Base-by-base conservation (phyloP, 1,140 invertebrate species). In the Drosophila pseudoananassae region DNA sequence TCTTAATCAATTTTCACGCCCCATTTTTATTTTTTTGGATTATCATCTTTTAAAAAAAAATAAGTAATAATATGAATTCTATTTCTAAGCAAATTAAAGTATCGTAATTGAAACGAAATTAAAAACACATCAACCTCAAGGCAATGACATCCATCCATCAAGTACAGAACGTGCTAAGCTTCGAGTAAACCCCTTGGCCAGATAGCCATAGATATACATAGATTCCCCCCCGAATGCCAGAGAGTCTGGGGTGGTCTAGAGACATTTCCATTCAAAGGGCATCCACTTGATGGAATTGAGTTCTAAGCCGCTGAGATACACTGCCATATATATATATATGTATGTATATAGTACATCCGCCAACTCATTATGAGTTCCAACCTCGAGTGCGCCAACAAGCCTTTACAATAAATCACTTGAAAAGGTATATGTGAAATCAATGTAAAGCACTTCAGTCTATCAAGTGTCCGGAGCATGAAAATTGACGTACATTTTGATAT, bases 401-500 rank as follows among this genome's bases (percentile, higher is more conserved):
- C 83, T 83, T 87, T 88, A 87, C 83, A 87, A 83, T 88, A 88
- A 88, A 87, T 87, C 83, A 87, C 83, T 87, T 87, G 83, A 87
- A 79, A 83, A 70, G 59, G 84, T 78, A 78, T 88, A 79, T 60
- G 83, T 83, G 83, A 87, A 87, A 87, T 87, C 83, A 87, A 87
- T 87, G 83, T 87, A 83, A 87, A 76, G 83, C 83, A 87, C 83
- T 87, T 88, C 83, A 87, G 75, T 88, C 83, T 88, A 88, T 90
- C 75, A 85, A 90, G 85, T 90, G 85, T 85, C 85, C 72, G 53
- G 77, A 81, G 87, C 85, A 90, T 78, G 85, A 78, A 90, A 90
- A 85, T 90, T 82, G 85, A 90, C 85, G 87, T 90, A 79, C 70
- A 90, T 85, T 87, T 90, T 90, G 85, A 90, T 90, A 87, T 90